phyloP scores from a whole-genome alignment of 2,113 vertebrate species.

The Gallinago undulata region DNA sequence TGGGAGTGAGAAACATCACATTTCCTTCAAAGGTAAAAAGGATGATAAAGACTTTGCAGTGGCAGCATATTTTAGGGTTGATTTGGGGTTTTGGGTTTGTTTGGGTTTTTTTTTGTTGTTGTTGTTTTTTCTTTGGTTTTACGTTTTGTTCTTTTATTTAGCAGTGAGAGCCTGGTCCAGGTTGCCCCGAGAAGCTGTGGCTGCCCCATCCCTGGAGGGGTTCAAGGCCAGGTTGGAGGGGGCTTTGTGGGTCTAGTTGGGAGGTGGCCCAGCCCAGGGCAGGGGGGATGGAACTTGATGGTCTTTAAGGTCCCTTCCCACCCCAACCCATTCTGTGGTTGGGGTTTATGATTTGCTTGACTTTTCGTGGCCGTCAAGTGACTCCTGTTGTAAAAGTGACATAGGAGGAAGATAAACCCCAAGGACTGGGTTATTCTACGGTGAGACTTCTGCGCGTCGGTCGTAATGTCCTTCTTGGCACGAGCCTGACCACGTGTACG shows the following conservation, averaged over 20 bases:
- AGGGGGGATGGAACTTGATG: too few relatives aligned
- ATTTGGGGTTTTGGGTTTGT: too few relatives aligned
- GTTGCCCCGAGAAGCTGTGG: too few relatives aligned
- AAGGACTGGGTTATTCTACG: not conserved
- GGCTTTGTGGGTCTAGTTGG: too few relatives aligned
- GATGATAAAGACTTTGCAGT: not conserved
- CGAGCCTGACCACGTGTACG: fast-evolving
- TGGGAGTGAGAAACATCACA: not conserved
- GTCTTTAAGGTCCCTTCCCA: too few relatives aligned
- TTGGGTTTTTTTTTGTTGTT: too few relatives aligned
- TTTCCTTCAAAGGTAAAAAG: not conserved
- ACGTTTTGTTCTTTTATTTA: not conserved
- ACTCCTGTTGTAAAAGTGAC: not conserved
- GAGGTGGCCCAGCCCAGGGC: too few relatives aligned
- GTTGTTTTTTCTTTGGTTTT: not conserved
- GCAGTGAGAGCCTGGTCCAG: too few relatives aligned
- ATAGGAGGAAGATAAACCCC: not conserved
- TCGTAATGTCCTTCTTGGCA: not conserved
- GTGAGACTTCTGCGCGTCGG: not conserved
- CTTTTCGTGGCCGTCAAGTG: not conserved
- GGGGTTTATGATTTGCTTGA: not conserved
- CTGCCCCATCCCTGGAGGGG: too few relatives aligned
- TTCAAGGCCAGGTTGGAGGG: too few relatives aligned
- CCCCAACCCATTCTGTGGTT: too few relatives aligned
- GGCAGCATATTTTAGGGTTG: not conserved